These are phyloP conservation scores for Phataginus tetradactyla DNA, from an alignment of 2,797 vertebrate species.

Conservation along the genomic window DNA sequence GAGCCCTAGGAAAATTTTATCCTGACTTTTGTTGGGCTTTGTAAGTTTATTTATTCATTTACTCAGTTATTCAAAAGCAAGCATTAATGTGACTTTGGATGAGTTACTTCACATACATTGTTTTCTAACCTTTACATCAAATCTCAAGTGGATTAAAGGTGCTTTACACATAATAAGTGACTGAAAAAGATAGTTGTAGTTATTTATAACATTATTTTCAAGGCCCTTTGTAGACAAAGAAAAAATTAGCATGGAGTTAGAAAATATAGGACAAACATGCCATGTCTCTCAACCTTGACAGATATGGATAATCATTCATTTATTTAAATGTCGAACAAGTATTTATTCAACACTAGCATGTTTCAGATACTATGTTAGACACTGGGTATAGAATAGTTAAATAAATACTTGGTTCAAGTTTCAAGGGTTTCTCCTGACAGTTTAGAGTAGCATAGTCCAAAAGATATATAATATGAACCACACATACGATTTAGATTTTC, in stretches of 20 bases:
- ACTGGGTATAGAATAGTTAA: not conserved
- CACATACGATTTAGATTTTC: not conserved
- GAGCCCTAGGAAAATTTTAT: not conserved
- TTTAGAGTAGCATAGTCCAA: not conserved
- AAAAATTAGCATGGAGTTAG: not conserved
- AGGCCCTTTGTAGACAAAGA: not conserved
- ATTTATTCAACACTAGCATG: not conserved
- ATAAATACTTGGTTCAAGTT: not conserved
- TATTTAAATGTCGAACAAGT: not conserved
- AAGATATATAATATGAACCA: not conserved
- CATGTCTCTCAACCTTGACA: not conserved
- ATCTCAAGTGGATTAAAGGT: not conserved
- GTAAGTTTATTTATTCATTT: not conserved
- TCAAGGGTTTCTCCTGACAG: not conserved
- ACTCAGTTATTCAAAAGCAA: not conserved
- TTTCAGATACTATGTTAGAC: not conserved
- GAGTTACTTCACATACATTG: not conserved
- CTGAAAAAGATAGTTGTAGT: not conserved
- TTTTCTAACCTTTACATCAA: not conserved
- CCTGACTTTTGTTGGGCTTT: not conserved
- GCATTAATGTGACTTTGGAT: not conserved
- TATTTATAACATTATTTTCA: not conserved
- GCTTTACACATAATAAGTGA: not conserved
- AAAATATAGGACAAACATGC: not conserved
- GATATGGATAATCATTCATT: not conserved